A percentile compares a stretch with the other conserved stretches of the same genome.
Evolutionary conservation across 64 coral and sea anemone genomes (phyloP).

Genomic region (Astreopora myriophthalma): DNA sequence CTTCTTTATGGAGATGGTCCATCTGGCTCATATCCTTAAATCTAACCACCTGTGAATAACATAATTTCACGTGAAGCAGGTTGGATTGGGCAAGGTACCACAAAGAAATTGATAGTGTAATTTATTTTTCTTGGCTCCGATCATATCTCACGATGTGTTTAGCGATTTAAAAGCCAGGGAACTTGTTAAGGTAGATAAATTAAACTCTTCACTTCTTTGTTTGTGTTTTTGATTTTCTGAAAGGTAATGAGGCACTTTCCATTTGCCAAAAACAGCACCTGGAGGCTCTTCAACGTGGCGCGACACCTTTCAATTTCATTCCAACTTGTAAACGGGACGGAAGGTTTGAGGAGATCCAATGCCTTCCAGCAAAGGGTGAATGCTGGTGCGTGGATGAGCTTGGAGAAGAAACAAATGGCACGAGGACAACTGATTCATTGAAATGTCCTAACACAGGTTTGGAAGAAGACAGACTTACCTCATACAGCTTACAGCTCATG

Average conservation of each 20-base stretch:
- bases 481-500: no score
- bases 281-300: background rate
- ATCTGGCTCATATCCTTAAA: no score
- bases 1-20: no score
- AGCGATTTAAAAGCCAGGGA: no score
- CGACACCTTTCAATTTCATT: background rate
- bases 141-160: no score
- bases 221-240: background rate
- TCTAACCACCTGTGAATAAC: no score
- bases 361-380: conserved; percentile 17
- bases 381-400: conserved; percentile 85
- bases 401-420: conserved; percentile 56
- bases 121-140: no score
- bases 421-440: conserved; percentile 53
- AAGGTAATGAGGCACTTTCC: conserved; percentile 5
- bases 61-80: no score
- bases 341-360: conserved; percentile 86
- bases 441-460: conserved; percentile 72
- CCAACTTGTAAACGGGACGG: conserved; percentile 72
- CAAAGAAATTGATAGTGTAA: no score
- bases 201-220: background rate
- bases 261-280: conserved; percentile 24
- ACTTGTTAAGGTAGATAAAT: background rate
- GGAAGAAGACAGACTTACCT: no score
- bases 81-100: no score